Percentiles rank a stretch among this genome's conserved stretches.
phyloP scores from a whole-genome alignment of 2,888 invertebrate genomes.

The Hoplodrina blanda region DNA sequence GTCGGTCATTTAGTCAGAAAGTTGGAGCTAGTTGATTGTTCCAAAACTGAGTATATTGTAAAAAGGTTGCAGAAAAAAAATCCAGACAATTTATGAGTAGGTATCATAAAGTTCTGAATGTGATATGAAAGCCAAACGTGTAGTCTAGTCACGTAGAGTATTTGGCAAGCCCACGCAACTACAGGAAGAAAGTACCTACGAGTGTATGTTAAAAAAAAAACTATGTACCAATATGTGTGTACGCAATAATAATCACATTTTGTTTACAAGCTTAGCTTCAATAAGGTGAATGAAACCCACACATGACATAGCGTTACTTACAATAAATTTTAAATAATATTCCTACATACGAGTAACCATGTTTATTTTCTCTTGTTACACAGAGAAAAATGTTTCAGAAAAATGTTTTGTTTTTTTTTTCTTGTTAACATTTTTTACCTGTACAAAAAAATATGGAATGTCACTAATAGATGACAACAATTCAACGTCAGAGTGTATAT shows the following conservation, averaged over 20 bases:
- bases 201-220: not conserved
- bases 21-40: no score
- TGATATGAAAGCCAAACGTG: not conserved
- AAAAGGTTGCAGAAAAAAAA: no score
- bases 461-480: no score
- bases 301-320: slow-evolving; percentile 11
- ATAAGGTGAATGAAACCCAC: slow-evolving; percentile 38
- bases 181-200: not conserved
- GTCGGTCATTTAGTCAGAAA: no score
- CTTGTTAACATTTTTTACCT: no score
- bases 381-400: not conserved
- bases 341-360: not conserved
- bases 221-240: not conserved
- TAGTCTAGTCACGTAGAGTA: not conserved
- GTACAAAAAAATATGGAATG: no score
- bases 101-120: not conserved
- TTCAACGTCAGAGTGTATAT: no score
- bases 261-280: slow-evolving; percentile 37
- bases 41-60: no score
- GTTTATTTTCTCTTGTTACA: not conserved
- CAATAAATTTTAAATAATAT: slow-evolving; percentile 28
- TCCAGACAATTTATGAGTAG: no score
- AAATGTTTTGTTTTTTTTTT: not conserved
- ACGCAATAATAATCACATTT: slow-evolving; percentile 40
- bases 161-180: not conserved